These are phyloP conservation scores for Maniola hyperantus DNA, from an alignment of 2,888 invertebrate genomes.

Conservation along the genomic window DNA sequence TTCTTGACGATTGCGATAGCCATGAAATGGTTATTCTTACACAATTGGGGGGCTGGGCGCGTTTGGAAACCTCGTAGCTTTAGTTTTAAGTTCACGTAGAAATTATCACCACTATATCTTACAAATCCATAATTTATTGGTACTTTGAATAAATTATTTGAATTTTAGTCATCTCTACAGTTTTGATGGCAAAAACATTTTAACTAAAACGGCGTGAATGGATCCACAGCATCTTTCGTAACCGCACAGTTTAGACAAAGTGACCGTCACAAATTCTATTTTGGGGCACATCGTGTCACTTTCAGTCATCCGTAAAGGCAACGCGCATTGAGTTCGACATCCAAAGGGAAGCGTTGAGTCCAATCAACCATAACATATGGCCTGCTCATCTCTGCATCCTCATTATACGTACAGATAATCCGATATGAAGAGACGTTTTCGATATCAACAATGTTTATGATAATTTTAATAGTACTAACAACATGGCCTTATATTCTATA, in stretches of 20 bases:
- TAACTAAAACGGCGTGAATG: not conserved
- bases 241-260: not conserved
- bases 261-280: slow-evolving; percentile 29
- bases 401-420: not conserved
- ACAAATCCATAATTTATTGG: too few relatives aligned
- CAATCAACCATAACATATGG: slow-evolving; percentile 19
- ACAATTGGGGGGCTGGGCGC: too few relatives aligned
- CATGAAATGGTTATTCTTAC: too few relatives aligned
- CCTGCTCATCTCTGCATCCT: not conserved
- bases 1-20: too few relatives aligned
- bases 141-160: too few relatives aligned
- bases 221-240: not conserved
- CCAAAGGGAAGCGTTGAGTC: slow-evolving; percentile 28
- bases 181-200: not conserved
- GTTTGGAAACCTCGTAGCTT: too few relatives aligned
- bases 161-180: not conserved
- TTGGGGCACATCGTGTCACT: slow-evolving; percentile 28
- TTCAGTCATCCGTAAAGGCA: slow-evolving; percentile 34
- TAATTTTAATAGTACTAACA: not conserved
- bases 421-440: not conserved
- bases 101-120: too few relatives aligned
- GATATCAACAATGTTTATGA: not conserved
- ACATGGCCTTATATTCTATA: not conserved
- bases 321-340: slow-evolving; percentile 31
- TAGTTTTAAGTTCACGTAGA: too few relatives aligned